phyloP scores from a whole-genome alignment of 30 jellyfish, hydroid and myxozoan species.

The Aurelia sp. region DNA sequence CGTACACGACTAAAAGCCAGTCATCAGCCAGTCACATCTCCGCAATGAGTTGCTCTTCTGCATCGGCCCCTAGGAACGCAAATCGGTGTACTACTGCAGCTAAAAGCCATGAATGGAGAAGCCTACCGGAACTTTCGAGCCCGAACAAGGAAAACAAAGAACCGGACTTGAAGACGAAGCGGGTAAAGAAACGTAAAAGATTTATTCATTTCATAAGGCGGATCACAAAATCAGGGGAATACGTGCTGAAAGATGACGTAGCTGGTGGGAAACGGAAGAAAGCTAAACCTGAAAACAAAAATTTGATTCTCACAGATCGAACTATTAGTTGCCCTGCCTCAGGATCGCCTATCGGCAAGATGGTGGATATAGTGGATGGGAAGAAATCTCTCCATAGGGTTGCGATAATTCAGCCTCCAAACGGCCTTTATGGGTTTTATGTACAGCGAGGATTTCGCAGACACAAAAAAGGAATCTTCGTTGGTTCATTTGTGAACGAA shows the following conservation, averaged over 20 bases:
- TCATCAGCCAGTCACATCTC: no score
- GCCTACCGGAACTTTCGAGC: constrained; percentile 33
- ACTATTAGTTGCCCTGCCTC: background rate
- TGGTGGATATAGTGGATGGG: constrained; percentile 23
- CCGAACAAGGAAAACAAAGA: no score
- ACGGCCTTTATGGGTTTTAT: constrained; percentile 59
- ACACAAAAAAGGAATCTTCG: constrained; percentile 29
- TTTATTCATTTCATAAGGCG: constrained; percentile 5
- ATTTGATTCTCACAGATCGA: background rate
- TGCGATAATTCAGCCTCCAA: constrained; percentile 26
- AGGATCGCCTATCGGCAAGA: constrained; percentile 23
- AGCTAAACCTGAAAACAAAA: constrained; percentile 1
- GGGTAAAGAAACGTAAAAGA: constrained; percentile 18
- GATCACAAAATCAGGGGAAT: constrained; percentile 48
- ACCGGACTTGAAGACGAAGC: background rate
- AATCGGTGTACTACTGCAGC: background rate
- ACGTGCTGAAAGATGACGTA: constrained; percentile 16
- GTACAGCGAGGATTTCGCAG: constrained; percentile 39
- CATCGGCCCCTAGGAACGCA: no score
- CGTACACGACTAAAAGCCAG: no score
- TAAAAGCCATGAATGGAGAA: constrained; percentile 20
- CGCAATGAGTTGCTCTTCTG: no score
- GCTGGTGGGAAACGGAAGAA: constrained; percentile 3
- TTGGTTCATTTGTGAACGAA: constrained; percentile 20
- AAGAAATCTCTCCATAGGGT: constrained; percentile 18